These are phyloP conservation scores for Cebus imitator DNA, from an alignment of 2,113 vertebrate species.

Conservation along the genomic window DNA sequence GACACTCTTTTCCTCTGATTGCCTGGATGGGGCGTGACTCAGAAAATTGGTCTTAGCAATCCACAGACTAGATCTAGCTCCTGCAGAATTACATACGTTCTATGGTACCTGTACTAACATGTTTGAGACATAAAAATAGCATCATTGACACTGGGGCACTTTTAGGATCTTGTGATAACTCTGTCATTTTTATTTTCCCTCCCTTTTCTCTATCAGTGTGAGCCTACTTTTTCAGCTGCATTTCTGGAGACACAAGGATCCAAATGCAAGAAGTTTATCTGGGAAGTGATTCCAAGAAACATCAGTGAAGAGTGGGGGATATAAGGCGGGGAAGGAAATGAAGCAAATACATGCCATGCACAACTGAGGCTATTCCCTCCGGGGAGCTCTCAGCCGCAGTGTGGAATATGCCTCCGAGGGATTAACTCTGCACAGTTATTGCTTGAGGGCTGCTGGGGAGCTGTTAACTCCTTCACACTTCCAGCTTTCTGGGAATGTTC, in stretches of 20 bases:
- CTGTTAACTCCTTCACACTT: neutral
- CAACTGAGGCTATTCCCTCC: neutral
- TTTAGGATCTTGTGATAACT: neutral
- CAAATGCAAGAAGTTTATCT: neutral
- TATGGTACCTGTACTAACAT: neutral
- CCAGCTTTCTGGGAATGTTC: neutral
- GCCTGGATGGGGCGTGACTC: neutral
- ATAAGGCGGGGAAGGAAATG: neutral
- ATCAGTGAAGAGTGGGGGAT: neutral
- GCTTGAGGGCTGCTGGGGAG: neutral
- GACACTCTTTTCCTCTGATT: neutral
- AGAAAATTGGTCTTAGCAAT: neutral
- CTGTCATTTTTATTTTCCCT: neutral
- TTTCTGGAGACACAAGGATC: neutral
- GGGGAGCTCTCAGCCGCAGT: neutral
- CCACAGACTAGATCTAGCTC: neutral
- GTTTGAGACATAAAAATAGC: neutral
- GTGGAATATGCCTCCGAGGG: rapidly evolving
- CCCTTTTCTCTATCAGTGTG: neutral
- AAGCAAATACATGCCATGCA: neutral
- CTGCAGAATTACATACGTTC: neutral
- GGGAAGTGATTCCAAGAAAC: neutral
- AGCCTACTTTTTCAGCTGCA: neutral
- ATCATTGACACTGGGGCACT: neutral
- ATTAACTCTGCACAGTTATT: neutral